phyloP scores from a whole-genome alignment of 2,113 vertebrate genomes.

The Lynx canadensis region DNA sequence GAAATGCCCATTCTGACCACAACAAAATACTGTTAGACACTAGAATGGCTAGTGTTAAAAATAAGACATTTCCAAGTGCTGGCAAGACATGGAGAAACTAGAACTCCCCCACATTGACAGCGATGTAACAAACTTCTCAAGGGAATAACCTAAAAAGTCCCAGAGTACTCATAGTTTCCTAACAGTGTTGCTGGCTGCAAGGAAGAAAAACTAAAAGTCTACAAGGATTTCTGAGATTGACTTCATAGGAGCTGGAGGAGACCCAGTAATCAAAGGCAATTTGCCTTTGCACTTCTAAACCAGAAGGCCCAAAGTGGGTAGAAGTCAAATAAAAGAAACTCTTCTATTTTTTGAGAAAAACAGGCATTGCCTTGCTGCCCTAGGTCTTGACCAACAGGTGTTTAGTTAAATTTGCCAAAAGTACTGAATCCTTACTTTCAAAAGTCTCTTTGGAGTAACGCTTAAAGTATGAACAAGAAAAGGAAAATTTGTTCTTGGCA shows the following conservation, averaged over 20 bases:
- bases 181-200: background rate
- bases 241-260: background rate
- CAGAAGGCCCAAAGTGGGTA: background rate
- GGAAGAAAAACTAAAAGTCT: background rate
- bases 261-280: background rate
- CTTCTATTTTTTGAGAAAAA: background rate
- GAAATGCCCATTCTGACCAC: background rate
- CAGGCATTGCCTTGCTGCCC: background rate
- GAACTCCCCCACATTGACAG: background rate
- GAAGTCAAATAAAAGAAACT: background rate
- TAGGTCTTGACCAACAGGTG: background rate
- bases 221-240: background rate
- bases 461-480: slow-evolving; percentile 5
- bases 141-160: background rate
- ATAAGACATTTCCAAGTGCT: background rate
- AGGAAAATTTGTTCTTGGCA: background rate
- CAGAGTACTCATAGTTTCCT: background rate
- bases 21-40: background rate
- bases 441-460: background rate
- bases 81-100: background rate
- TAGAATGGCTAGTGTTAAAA: background rate
- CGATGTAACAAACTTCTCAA: background rate
- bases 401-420: background rate
- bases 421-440: background rate
- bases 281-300: background rate